Percentiles rank a stretch among this genome's conserved stretches.
phyloP scores from a whole-genome alignment of 2,888 invertebrate genomes.

The Ophion slaviceki region DNA sequence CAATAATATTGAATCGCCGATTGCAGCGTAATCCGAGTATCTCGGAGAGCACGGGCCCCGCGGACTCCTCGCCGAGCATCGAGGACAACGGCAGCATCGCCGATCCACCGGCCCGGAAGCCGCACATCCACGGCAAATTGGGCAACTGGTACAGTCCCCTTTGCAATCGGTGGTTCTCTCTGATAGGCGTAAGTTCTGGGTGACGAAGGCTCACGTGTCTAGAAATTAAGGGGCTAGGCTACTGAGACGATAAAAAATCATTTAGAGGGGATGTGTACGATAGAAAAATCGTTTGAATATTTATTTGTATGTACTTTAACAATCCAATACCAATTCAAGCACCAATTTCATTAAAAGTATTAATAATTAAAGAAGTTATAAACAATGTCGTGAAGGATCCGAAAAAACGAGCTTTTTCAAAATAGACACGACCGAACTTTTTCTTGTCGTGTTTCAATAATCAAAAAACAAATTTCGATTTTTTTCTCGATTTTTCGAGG shows the following conservation, averaged over 20 bases:
- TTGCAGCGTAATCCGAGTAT: slow-evolving; percentile 80
- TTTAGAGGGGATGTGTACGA: no score
- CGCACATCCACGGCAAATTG: slow-evolving; percentile 93
- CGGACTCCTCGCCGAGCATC: slow-evolving; percentile 83
- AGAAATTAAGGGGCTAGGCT: not conserved
- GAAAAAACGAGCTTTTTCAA: no score
- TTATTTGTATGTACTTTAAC: no score
- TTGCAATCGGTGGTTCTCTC: slow-evolving; percentile 97
- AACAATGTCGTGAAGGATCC: no score
- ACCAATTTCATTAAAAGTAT: no score
- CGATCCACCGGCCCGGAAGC: slow-evolving; percentile 84
- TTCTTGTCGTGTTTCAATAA: no score
- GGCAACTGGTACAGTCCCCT: slow-evolving; percentile 97
- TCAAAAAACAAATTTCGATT: no score
- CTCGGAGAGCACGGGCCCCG: slow-evolving; percentile 81
- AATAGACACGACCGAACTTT: no score
- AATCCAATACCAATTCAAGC: no score
- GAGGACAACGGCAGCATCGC: slow-evolving; percentile 78
- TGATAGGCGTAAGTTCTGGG: slow-evolving; percentile 90
- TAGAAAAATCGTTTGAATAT: no score
- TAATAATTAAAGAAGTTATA: no score
- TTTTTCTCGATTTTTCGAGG: not conserved
- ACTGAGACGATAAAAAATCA: no score
- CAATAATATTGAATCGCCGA: not conserved
- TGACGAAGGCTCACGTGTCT: not conserved